phyloP scores from a whole-genome alignment of 2,113 vertebrate species.

The Pangasianodon gigas region DNA sequence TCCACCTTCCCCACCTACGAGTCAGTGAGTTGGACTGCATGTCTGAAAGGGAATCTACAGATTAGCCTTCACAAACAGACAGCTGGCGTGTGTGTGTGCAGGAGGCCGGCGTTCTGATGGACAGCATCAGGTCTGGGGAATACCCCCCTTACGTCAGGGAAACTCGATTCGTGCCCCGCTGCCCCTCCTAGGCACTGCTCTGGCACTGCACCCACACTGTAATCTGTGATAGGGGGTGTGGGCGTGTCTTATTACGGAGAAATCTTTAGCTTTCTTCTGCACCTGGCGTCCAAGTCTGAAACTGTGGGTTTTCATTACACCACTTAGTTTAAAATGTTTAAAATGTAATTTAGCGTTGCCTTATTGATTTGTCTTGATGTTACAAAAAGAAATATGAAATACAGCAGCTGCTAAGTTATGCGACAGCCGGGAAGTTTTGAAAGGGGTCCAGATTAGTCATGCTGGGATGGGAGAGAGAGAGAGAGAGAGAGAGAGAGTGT shows the following conservation, averaged over 20 bases:
- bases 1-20: too few relatives aligned
- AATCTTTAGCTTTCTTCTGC: background rate
- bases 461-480: background rate
- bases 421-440: slow-evolving; percentile 25
- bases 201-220: slow-evolving; percentile 24
- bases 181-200: slow-evolving; percentile 35
- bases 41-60: background rate
- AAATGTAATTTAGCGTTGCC: background rate
- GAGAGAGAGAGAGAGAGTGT: background rate
- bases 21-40: background rate
- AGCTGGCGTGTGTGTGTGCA: background rate
- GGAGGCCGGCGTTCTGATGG: slow-evolving; percentile 30
- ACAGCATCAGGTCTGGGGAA: slow-evolving; percentile 58
- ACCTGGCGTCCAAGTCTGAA: too few relatives aligned
- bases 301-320: background rate
- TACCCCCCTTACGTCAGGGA: slow-evolving; percentile 57
- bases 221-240: background rate
- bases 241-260: background rate
- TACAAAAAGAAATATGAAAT: slow-evolving; percentile 24
- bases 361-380: slow-evolving; percentile 13
- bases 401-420: slow-evolving; percentile 23
- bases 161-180: slow-evolving; percentile 58
- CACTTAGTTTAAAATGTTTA: background rate
- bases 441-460: slow-evolving; percentile 39
- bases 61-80: background rate